Base-by-base conservation (phyloP, 2,797 vertebrate genomes). In the Sebastes cheni region DNA sequence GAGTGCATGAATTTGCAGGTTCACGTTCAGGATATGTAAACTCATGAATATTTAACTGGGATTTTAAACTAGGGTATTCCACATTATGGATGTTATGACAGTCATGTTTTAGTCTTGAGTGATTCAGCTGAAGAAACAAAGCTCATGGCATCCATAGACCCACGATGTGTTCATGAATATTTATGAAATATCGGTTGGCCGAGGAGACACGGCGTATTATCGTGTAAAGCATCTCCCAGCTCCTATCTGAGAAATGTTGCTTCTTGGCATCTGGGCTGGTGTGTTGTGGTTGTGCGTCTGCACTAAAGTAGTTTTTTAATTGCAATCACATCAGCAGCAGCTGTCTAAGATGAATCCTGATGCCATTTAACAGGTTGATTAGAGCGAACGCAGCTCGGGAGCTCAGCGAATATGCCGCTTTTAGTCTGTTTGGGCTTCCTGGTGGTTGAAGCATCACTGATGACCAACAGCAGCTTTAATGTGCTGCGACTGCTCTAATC, bases 301-400 rank as follows among this genome's bases (percentile, higher is more conserved):
- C 25, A n/a, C 62, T 25, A 27, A 71, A 72, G 71, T 46, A 50
- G 36, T 61, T 83, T 81, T 88, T 77, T 67, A 80, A 83, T 88
- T 78, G 75, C 80, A 79, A 74, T 87, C 73, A 80, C 72, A 82
- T 81, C 73, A 87, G 71, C 73, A 82, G 77, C 82, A 80, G 84
- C 77, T 86, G 84, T 82, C 62, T 75, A 67, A 74, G 70, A 80
- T 80, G 69, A 79, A 72, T 72, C 50, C 67, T 67, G 42, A 29
- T 81, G 83, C 62, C 73, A 64, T 81, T 83, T 74, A 76, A 82
- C 80, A 81, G 70, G 81, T 72, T 77, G 83, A 81, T 88, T 66
- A 86, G 29, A 82, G 54, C 8, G 9, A 72, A 79, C 14, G 18
- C 29, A 18, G 42, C 42, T 46, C 6, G 18, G 61, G 56, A 60